A percentile compares a stretch with the other conserved stretches of the same genome.
Conservation (phyloP, 2,888 invertebrate species). For the Synergus itoensis region DNA sequence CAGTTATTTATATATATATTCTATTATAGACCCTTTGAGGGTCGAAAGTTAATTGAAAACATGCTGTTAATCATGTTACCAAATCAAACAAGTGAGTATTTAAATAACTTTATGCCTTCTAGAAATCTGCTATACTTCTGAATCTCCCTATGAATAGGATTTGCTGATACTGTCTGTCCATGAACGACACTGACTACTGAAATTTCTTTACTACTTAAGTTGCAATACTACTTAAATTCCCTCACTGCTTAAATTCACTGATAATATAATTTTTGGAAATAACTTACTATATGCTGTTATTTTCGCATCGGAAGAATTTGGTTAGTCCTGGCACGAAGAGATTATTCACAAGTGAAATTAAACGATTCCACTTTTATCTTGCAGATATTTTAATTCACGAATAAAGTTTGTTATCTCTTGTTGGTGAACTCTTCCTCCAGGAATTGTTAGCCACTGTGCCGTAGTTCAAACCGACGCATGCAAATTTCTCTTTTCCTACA, state of each 20-base stretch:
- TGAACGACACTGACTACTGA: not conserved
- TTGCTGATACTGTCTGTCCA: not conserved
- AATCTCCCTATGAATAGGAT: too few species aligned
- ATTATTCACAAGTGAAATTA: constrained; percentile 37
- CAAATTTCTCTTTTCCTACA: constrained; percentile 38
- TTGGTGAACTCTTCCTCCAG: constrained; percentile 33
- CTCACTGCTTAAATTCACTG: not conserved
- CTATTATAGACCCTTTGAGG: not conserved
- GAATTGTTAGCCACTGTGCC: constrained; percentile 34
- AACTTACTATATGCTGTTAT: not conserved
- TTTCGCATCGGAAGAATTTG: constrained; percentile 15
- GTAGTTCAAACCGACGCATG: constrained; percentile 39
- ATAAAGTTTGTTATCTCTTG: constrained; percentile 39
- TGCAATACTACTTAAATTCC: not conserved
- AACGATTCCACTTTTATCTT: constrained; percentile 38
- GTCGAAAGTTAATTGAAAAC: too few species aligned
- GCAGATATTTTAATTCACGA: constrained; percentile 36
- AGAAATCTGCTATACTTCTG: too few species aligned
- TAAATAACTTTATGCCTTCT: too few species aligned
- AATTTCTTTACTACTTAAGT: not conserved
- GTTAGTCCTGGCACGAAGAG: constrained; percentile 21
- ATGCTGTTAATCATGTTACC: too few species aligned
- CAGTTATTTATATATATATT: not conserved
- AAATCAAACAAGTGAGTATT: too few species aligned
- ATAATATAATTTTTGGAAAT: not conserved